Percentiles rank a stretch among this genome's conserved stretches.
Conservation (phyloP, 2,113 vertebrate species). For the crab-eating macaque (Macaca fascicularis) region DNA sequence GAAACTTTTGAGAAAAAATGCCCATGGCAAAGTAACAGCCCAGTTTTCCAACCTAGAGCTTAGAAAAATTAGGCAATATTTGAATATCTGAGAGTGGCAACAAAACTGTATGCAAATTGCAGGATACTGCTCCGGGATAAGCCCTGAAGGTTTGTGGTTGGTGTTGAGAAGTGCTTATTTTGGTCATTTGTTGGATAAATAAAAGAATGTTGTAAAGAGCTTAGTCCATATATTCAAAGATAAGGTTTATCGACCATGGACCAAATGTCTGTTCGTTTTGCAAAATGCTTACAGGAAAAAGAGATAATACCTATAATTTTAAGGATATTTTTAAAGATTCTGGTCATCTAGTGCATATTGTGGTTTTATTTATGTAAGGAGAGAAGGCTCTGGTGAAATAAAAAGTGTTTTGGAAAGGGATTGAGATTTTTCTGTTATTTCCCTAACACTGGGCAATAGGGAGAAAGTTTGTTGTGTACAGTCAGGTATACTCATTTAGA, state of each 20-base stretch:
- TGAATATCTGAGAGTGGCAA: background rate
- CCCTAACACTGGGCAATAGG: background rate
- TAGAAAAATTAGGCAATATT: slow-evolving; percentile 26
- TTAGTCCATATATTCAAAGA: background rate
- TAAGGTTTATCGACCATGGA: background rate
- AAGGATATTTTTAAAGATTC: slow-evolving; percentile 1
- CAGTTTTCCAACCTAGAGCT: slow-evolving; percentile 63
- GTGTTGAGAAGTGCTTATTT: slow-evolving; percentile 30
- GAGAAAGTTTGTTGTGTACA: background rate
- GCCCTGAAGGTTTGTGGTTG: background rate
- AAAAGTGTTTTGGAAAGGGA: background rate
- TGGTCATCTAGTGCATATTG: background rate
- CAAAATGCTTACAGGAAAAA: slow-evolving; percentile 28
- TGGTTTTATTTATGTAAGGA: slow-evolving; percentile 44
- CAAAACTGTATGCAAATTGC: background rate
- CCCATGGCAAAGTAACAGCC: background rate
- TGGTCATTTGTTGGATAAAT: slow-evolving; percentile 35
- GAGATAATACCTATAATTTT: background rate
- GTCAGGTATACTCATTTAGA: background rate
- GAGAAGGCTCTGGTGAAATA: slow-evolving; percentile 18
- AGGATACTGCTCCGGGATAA: background rate
- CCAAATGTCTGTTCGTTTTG: background rate
- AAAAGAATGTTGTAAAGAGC: slow-evolving; percentile 16
- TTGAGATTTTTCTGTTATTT: background rate
- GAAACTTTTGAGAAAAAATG: slow-evolving; percentile 40